Evolutionary conservation across 2,113 vertebrate genomes (phyloP).

Genomic region (Neotragus moschatus): DNA sequence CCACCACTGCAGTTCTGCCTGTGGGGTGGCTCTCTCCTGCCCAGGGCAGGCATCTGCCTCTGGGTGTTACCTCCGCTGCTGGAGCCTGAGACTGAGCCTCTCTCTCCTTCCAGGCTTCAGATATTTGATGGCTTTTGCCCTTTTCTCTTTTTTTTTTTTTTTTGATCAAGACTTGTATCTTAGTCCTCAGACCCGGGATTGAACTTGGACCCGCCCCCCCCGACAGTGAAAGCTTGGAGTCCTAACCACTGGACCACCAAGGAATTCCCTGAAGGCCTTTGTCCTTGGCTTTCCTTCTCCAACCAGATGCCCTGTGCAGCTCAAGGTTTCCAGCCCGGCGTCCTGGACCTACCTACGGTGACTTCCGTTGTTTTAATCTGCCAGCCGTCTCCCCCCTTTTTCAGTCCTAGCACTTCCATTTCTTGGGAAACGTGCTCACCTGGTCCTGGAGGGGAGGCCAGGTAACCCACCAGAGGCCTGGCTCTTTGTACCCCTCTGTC

Average conservation of each 20-base stretch:
- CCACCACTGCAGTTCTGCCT: accelerated
- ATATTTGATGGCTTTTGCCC: not conserved
- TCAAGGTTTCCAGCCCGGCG: not conserved
- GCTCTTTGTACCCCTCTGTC: not conserved
- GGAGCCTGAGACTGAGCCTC: not conserved
- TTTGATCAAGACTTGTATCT: not conserved
- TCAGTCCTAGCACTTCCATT: not conserved
- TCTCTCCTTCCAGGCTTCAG: not conserved
- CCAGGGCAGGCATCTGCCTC: not conserved
- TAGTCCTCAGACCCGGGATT: not conserved
- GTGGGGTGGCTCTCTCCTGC: accelerated
- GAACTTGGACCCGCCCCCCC: not conserved
- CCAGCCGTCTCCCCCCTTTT: not conserved
- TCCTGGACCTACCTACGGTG: accelerated
- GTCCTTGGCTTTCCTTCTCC: not conserved
- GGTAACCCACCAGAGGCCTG: not conserved
- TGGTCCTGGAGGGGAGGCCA: not conserved
- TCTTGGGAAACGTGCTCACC: not conserved
- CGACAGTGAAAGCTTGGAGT: not conserved
- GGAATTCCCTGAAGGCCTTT: not conserved
- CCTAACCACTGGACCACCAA: not conserved
- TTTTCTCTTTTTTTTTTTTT: not conserved
- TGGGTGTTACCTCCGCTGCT: not conserved
- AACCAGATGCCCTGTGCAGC: not conserved
- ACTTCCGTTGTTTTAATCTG: not conserved